Evolutionary conservation across 1,140 invertebrate species (phyloP), one percentile per base, ranked within the genome.

Genomic region (Whitmania pigra): DNA sequence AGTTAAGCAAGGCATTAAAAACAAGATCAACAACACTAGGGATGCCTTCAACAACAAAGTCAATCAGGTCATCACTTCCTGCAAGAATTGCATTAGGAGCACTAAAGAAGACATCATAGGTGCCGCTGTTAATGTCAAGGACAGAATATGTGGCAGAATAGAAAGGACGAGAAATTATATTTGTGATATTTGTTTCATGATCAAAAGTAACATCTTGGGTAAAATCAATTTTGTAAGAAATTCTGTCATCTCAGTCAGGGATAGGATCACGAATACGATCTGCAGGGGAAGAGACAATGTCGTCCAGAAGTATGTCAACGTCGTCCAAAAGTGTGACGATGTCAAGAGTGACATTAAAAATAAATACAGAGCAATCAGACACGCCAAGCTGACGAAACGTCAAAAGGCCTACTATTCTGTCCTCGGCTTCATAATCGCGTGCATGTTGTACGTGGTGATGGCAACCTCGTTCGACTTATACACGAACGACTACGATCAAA

Each of bases 401-500:
- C 57, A 63, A 63, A 63, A 63, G 29, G 57, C 29, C 18, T 22
- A 63, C 22, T 63, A 63, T 20, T 63, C 57, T 22, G 57, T 63
- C 22, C 22, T 63, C 6, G 15, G 22, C 15, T 25, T 63, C 22
- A 63, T 63, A 22, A 25, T 63, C 11, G 1, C 18, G 22, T 63
- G 22, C 57, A 13, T 63, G 15, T 7, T 63, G 20, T 63, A 63
- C 11, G 20, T 63, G 9, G 29, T 63, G 57, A 22, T 17, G 57
- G 57, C 57, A 63, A 63, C 57, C 29, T 22, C 15, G 22, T 63
- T 25, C 29, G 22, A 63, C 18, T 25, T 63, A 7, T 63, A 63
- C 20, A 25, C 11, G 6, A 31, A 63, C 6, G 57, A 63, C 29
- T 63, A 63, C 57, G 29, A 63, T n/a, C 29, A 22, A 13, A 31